Conservation (phyloP, 2,113 vertebrate species). For the Nannospalax galili region DNA sequence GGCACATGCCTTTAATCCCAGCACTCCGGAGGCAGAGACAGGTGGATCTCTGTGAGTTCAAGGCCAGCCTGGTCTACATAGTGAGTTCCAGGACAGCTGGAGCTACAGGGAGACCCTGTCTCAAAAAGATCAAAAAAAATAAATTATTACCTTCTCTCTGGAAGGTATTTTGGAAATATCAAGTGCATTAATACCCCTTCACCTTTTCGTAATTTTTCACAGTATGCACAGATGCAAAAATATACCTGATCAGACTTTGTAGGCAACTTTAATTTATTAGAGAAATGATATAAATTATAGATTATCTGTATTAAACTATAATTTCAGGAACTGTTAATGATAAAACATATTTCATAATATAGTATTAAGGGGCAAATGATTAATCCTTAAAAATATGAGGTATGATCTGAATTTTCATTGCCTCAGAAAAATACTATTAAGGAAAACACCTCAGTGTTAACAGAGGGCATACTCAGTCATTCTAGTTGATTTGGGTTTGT, state of each 20-base stretch:
- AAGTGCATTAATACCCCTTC: not conserved
- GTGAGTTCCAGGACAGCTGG: no score
- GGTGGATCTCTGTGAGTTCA: no score
- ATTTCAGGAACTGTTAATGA: not conserved
- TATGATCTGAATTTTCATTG: not conserved
- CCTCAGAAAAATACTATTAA: not conserved
- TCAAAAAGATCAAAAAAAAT: no score
- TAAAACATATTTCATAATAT: not conserved
- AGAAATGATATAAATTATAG: not conserved
- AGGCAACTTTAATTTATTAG: not conserved
- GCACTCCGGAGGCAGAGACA: no score
- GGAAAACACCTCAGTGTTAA: not conserved
- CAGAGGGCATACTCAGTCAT: not conserved
- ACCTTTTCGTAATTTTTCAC: not conserved
- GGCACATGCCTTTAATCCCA: no score
- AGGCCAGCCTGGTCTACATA: no score
- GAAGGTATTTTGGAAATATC: not conserved
- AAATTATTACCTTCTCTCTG: not conserved
- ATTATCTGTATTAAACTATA: not conserved
- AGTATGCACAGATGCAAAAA: not conserved
- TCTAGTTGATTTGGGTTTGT: no score
- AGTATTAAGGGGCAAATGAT: not conserved
- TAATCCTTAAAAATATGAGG: not conserved
- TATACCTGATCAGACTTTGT: not conserved
- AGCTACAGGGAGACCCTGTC: no score